Base-by-base conservation (phyloP, 2,113 vertebrate species). In the Struthidea cinerea region DNA sequence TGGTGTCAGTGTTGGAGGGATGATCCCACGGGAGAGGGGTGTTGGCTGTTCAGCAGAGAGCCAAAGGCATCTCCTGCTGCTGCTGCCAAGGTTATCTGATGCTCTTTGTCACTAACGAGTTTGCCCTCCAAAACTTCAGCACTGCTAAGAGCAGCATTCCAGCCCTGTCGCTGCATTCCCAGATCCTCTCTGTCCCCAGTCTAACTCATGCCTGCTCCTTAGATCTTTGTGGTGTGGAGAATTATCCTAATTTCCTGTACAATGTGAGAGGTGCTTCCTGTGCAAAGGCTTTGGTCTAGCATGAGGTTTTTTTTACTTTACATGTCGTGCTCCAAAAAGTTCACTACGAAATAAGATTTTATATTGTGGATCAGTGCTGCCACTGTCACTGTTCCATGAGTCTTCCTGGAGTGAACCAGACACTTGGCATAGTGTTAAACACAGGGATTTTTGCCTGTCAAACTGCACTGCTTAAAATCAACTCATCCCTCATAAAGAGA, bases 1-100 rank as follows among this genome's bases (percentile, higher is more conserved):
- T 1, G 1, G 23, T 41, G 13, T 46, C 1, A 3, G 1, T 84
- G n/a, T 2, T 74, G 52, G 35, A 53, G 52, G 60, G 18, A 4
- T 1, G 1, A 42, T 84, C 39, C 50, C 28, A 2, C 6, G 14
- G 63, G 57, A 89, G 46, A 39, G 5, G 7, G 23, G 26, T 77
- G 30, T 13, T 89, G 68, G 39, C 60, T 92, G 33, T 14, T 46
- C 42, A 68, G 57, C 68, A 84, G 49, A 22, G 42, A 52, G 61
- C 63, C 82, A 67, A 9, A 90, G 61, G 71, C 73, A 47, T 69
- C 55, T 91, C 37, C 52, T 76, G 42, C 59, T 85, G 68, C 79
- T 85, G 47, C 63, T 77, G 68, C 16, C 24, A 55, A 6, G 86
- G 23, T 63, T 75, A 14, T 37, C 76, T 82, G 69, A 11, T 90